Evolutionary conservation across 1,140 invertebrate genomes (phyloP).

Genomic region (Drosophila parabipectinata): DNA sequence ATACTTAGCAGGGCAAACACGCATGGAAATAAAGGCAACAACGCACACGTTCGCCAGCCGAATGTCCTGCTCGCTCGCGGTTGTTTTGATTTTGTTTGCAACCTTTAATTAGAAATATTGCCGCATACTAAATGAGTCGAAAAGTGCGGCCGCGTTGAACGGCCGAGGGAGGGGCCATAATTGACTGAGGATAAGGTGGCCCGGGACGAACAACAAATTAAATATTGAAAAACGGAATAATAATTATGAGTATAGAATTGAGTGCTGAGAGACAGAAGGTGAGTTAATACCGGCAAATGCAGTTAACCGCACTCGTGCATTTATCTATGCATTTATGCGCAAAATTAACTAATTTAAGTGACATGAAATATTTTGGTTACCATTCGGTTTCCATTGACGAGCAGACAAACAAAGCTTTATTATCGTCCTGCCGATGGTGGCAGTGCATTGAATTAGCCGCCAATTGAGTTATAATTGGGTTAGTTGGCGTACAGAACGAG

Average conservation of each 20-base stretch:
- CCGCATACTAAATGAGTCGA: slow-evolving; percentile 74
- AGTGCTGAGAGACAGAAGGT: slow-evolving; percentile 1
- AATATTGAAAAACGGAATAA: slow-evolving; percentile 78
- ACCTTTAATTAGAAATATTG: slow-evolving; percentile 81
- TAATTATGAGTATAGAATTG: slow-evolving; percentile 51
- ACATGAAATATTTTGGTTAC: slow-evolving; percentile 67
- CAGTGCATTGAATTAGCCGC: slow-evolving; percentile 57
- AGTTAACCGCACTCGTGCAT: slow-evolving; percentile 55
- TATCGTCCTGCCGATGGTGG: slow-evolving; percentile 27
- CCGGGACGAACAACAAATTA: slow-evolving; percentile 60
- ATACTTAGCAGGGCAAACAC: slow-evolving; percentile 68
- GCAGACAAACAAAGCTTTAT: slow-evolving; percentile 41
- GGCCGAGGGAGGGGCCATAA: neutral
- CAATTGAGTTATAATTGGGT: slow-evolving; percentile 64
- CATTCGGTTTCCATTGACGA: slow-evolving; percentile 54
- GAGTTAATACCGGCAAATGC: slow-evolving; percentile 30
- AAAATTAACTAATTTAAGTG: slow-evolving; percentile 80
- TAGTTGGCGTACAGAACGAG: slow-evolving; percentile 11
- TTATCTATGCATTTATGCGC: slow-evolving; percentile 73
- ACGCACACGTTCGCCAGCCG: neutral
- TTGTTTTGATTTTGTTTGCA: slow-evolving; percentile 80
- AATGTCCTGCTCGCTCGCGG: slow-evolving; percentile 63
- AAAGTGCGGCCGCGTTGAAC: slow-evolving; percentile 22
- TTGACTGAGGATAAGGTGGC: neutral
- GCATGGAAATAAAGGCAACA: slow-evolving; percentile 8